phyloP scores from a whole-genome alignment of 2,113 vertebrate species.

The Triplophysa tibetana region DNA sequence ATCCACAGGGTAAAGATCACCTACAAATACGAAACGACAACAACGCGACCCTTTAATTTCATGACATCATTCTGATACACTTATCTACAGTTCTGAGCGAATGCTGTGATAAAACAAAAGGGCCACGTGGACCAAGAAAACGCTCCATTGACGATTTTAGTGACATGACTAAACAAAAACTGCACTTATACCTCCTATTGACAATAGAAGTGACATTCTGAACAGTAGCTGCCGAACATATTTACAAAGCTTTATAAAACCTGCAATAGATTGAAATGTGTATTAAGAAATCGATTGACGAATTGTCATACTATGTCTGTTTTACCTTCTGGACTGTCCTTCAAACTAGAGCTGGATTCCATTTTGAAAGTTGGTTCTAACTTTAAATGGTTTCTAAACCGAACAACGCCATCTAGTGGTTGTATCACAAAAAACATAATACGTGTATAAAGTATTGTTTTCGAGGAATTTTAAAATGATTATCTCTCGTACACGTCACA shows the following conservation, averaged over 20 bases:
- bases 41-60: background rate
- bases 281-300: background rate
- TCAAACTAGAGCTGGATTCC: conserved; percentile 44
- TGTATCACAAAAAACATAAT: too few species aligned
- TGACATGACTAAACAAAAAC: background rate
- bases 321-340: conserved; percentile 32
- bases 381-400: conserved; percentile 24
- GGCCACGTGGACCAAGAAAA: background rate
- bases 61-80: background rate
- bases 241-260: background rate
- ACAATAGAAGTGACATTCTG: background rate
- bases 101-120: background rate
- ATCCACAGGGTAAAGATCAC: conserved; percentile 34
- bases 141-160: background rate
- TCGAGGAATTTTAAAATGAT: too few species aligned
- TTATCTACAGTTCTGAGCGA: background rate
- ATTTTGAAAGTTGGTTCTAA: conserved; percentile 46
- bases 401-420: conserved; percentile 45
- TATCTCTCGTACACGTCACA: too few species aligned
- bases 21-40: conserved; percentile 9
- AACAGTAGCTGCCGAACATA: background rate
- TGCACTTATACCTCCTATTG: background rate
- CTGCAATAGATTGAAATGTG: background rate
- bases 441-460: too few species aligned
- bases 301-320: background rate